These are phyloP conservation scores for Hipposideros larvatus DNA, from an alignment of 2,797 vertebrate species.

Conservation along the genomic window DNA sequence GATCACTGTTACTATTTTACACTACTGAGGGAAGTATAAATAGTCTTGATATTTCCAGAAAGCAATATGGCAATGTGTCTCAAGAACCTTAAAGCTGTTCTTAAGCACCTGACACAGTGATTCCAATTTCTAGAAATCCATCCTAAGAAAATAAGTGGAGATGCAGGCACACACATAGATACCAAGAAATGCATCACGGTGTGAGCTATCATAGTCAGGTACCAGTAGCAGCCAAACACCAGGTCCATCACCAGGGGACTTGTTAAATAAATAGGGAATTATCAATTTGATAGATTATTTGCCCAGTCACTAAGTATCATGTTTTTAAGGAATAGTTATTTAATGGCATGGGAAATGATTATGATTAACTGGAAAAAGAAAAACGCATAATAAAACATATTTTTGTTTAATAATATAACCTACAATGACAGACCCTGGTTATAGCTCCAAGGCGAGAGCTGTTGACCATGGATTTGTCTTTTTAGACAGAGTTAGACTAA, in stretches of 20 bases:
- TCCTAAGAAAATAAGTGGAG: not conserved
- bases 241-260: not conserved
- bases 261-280: conserved; percentile 13
- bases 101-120: not conserved
- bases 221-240: not conserved
- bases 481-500: not conserved
- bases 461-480: not conserved
- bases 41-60: not conserved
- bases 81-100: not conserved
- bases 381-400: not conserved
- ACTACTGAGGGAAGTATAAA: not conserved
- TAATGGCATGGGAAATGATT: conserved; percentile 15
- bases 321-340: conserved; percentile 32
- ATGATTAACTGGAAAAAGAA: conserved; percentile 41
- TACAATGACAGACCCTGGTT: conserved; percentile 1
- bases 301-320: conserved; percentile 3
- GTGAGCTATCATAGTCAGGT: not conserved
- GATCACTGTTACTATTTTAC: not conserved
- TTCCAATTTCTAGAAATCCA: conserved; percentile 27
- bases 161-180: not conserved
- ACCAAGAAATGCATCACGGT: not conserved
- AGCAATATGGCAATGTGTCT: not conserved
- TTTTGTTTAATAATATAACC: conserved; percentile 44
- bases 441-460: not conserved
- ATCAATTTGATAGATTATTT: conserved; percentile 11